Evolutionary conservation across 2,797 vertebrate species (phyloP).

Genomic region (Chromobotia macracanthus): DNA sequence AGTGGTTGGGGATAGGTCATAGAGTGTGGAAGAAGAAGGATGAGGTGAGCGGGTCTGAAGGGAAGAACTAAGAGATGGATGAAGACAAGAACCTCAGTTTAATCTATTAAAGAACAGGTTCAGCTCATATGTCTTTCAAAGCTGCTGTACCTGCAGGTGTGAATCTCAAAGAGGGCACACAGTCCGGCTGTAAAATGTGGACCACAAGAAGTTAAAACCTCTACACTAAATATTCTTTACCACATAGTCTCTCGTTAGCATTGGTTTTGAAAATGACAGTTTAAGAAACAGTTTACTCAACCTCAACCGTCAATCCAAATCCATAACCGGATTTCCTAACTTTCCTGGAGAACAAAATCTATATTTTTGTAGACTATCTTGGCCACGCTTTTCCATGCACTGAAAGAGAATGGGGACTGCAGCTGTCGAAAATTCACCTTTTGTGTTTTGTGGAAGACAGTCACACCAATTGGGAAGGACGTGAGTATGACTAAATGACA

Average conservation of each 20-base stretch:
- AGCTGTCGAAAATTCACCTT: no score
- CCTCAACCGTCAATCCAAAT: neutral
- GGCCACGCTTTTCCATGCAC: no score
- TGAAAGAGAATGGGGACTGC: no score
- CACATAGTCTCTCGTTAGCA: neutral
- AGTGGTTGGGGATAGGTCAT: conserved; percentile 6
- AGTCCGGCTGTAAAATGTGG: neutral
- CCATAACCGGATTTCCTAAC: neutral
- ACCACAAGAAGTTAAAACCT: neutral
- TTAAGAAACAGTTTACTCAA: neutral
- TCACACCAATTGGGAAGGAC: no score
- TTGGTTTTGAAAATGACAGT: conserved; percentile 9
- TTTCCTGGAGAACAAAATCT: no score
- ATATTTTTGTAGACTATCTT: no score
- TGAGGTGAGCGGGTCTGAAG: conserved; percentile 4
- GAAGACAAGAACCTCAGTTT: neutral
- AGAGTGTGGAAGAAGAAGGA: conserved; percentile 9
- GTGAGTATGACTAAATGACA: neutral
- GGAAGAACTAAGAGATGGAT: neutral
- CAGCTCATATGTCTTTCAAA: conserved; percentile 1
- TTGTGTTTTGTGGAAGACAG: no score
- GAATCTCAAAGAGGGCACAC: neutral
- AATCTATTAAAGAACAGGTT: conserved; percentile 28
- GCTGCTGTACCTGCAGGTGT: neutral
- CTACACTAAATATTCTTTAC: neutral